Evolutionary conservation across 2,797 vertebrate genomes (phyloP), one percentile per base, ranked within the genome.

Genomic region (Passerculus sandwichensis): DNA sequence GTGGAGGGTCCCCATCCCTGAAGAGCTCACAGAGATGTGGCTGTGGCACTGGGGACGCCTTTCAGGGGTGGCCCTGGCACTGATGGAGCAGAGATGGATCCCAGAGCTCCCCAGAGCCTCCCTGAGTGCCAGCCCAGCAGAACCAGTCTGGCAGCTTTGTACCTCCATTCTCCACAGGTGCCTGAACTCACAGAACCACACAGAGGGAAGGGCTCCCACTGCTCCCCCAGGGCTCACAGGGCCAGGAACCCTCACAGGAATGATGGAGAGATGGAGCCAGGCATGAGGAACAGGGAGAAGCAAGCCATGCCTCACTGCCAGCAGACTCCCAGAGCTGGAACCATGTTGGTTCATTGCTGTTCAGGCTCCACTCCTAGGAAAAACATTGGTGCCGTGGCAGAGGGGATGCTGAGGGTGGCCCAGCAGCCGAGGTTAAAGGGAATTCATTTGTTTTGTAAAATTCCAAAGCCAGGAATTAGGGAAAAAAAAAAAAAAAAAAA

Each of bases 301-400:
- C 21, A 73, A 45, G 17, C 13, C 26, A 13, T 6, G 17, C 17
- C 30, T 48, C 48, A 34, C 10, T 26, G 44, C 32, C 47, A 83
- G 42, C 23, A 79, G 15, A 44, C 13, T 48, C 54, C 45, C 2
- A 6, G 45, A 4, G 7, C 64, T 51, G 51, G 62, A 29, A 76
- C 23, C 15, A 5, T 0, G 0, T 29, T 2, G 16, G n/a, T 54
- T 56, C 54, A n/a, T 23, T n/a, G 12, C 1, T 56, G 32, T n/a
- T 56, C 54, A 56, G 54, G 54, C 6, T n/a, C 54, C 54, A n/a
- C 15, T 56, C 54, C 32, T 7, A n/a, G 54, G 32, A 22, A 70
- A 26, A 21, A 6, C 0, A 0, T 19, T 2, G 19, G 22, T 59
- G 15, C 59, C 51, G 2, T 11, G 8, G 77, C 29, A 73, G 20